These are phyloP conservation scores for Smittia aterrima DNA, from an alignment of 2,888 invertebrate species.

Conservation along the genomic window DNA sequence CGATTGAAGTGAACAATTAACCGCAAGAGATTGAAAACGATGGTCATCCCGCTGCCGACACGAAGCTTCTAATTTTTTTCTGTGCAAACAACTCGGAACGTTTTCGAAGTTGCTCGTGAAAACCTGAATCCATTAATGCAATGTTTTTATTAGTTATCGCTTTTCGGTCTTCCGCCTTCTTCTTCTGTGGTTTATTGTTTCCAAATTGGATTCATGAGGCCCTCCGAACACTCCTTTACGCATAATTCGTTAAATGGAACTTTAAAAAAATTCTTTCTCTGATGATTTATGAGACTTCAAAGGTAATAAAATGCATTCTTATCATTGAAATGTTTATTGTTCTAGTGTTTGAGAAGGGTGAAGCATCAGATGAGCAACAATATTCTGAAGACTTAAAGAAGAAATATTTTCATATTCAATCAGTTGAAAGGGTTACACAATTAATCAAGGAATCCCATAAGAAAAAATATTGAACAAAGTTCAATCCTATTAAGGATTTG, in stretches of 20 bases:
- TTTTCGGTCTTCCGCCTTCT: constrained; percentile 9
- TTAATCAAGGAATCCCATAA: background rate
- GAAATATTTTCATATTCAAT: background rate
- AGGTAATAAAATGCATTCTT: constrained; percentile 35
- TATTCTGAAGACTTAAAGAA: background rate
- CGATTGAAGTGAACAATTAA: background rate
- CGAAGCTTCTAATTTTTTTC: background rate
- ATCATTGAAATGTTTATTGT: background rate
- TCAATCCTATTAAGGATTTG: background rate
- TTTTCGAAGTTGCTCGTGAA: constrained; percentile 30
- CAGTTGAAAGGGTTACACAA: background rate
- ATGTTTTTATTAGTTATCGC: constrained; percentile 10
- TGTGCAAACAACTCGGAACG: background rate
- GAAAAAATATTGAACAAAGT: background rate
- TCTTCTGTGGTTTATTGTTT: constrained; percentile 18
- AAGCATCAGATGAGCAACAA: too few relatives aligned
- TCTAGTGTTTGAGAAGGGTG: background rate
- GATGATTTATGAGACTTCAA: background rate
- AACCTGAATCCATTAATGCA: background rate
- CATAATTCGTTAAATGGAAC: background rate
- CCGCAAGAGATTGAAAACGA: background rate
- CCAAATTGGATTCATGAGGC: background rate
- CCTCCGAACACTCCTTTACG: background rate
- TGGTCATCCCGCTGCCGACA: background rate
- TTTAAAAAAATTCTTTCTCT: background rate